phyloP scores from a whole-genome alignment of 2,113 vertebrate species.

The Acanthisitta chloris region DNA sequence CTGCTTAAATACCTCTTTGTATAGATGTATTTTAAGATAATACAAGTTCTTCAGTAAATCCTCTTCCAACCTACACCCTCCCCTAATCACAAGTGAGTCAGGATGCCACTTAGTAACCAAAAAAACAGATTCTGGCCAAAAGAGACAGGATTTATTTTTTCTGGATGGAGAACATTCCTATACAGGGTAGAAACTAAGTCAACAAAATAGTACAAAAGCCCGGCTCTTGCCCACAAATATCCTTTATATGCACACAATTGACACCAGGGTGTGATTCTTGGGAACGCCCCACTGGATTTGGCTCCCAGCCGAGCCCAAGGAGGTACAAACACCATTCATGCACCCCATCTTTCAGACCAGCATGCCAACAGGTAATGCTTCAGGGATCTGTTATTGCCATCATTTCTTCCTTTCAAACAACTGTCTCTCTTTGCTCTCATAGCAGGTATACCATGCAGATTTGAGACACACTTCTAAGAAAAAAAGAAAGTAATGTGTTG shows the following conservation, averaged over 20 bases:
- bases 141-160: constrained; percentile 25
- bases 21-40: constrained; percentile 20
- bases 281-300: background rate
- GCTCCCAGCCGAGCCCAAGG: background rate
- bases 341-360: background rate
- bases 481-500: background rate
- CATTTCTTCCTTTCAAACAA: background rate
- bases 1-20: constrained; percentile 38
- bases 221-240: background rate
- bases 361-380: background rate
- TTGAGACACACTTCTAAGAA: background rate
- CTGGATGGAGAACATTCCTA: constrained; percentile 24
- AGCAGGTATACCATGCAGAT: background rate
- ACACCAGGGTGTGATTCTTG: background rate
- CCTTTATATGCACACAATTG: background rate
- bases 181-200: constrained; percentile 6
- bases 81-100: constrained; percentile 53
- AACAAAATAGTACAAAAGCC: constrained; percentile 33
- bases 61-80: constrained; percentile 15
- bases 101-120: constrained; percentile 41
- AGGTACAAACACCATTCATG: background rate
- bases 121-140: constrained; percentile 12
- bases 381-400: background rate
- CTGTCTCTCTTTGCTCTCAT: background rate
- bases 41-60: constrained; percentile 45